phyloP scores from a whole-genome alignment of 1,140 invertebrate species.

The Melanaphis sacchari region DNA sequence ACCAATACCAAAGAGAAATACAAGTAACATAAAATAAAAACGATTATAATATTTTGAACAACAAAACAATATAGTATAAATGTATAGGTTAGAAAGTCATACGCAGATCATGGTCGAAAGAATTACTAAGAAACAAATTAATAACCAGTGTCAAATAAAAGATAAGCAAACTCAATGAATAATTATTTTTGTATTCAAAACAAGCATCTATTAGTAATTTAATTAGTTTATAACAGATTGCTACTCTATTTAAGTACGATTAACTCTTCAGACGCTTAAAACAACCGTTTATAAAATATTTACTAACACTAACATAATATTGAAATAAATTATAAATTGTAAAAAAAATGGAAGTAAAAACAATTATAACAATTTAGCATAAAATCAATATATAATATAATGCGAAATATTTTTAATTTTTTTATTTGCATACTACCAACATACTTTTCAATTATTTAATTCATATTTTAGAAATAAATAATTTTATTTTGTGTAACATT shows the following conservation, averaged over 20 bases:
- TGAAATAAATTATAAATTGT: background rate
- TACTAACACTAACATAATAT: background rate
- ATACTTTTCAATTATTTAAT: constrained; percentile 2
- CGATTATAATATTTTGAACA: background rate
- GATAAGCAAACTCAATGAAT: background rate
- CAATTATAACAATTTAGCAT: background rate
- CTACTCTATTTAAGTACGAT: background rate
- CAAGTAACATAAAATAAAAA: background rate
- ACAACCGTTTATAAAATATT: background rate
- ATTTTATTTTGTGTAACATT: background rate
- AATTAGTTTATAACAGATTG: background rate
- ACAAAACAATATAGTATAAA: background rate
- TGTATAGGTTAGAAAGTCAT: background rate
- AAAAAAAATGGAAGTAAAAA: background rate
- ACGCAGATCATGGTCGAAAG: background rate
- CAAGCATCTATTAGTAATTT: background rate
- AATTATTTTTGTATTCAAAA: background rate
- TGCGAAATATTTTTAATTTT: background rate
- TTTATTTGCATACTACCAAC: background rate
- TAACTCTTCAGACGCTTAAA: background rate
- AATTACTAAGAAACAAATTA: background rate
- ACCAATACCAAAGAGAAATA: background rate
- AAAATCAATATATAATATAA: background rate
- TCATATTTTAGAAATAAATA: background rate
- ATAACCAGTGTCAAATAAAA: background rate